Evolutionary conservation across 2,113 vertebrate species (phyloP), one percentile per base, ranked within the genome.

Genomic region (Craseonycteris thonglongyai): DNA sequence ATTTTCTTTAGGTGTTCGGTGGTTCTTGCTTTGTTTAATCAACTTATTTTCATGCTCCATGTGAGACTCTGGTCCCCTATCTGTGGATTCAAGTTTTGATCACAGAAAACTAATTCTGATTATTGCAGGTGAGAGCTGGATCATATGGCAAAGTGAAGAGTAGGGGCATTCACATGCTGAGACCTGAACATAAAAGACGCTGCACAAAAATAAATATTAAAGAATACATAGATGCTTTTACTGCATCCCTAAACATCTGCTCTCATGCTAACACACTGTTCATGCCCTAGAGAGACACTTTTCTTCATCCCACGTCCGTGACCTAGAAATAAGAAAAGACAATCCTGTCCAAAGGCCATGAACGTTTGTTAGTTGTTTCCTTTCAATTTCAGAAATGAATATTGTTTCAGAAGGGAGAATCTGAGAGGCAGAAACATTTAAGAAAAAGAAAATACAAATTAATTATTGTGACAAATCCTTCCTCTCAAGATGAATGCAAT

Each of bases 371-470:
- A 59, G 51, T 7, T 75, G 72, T 22, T 19, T 24, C 54, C 30
- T 56, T 13, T 59, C 40, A 8, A 42, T 71, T 88, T 82, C 74
- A 56, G 78, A 93, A 79, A 68, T 16, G 40, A 16, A 6, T 72
- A 38, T 30, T 58, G 45, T 88, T 81, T 89, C 47, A 38, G 42
- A 49, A 58, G 10, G 35, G 81, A 80, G 45, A 14, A 54, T 42
- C 33, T 24, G 51, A 93, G 83, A 89, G 49, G 45, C 26, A 90
- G 51, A 93, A 68, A 76, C 81, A 47, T 1, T 58, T 54, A 42
- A 9, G 42, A 87, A 86, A 92, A 69, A 63, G 24, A 84, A 95
- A 87, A 90, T 47, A 72, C 33, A 79, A 92, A 69, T 79, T 90
- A 75, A 65, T 91, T 58, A 49, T 45, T 3, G 7, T n/a, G 40